Percentiles rank a stretch among this genome's conserved stretches.
These are phyloP conservation scores for Leptinotarsa rubiginosa DNA, from an alignment of 2,888 invertebrate species.

Conservation along the genomic window DNA sequence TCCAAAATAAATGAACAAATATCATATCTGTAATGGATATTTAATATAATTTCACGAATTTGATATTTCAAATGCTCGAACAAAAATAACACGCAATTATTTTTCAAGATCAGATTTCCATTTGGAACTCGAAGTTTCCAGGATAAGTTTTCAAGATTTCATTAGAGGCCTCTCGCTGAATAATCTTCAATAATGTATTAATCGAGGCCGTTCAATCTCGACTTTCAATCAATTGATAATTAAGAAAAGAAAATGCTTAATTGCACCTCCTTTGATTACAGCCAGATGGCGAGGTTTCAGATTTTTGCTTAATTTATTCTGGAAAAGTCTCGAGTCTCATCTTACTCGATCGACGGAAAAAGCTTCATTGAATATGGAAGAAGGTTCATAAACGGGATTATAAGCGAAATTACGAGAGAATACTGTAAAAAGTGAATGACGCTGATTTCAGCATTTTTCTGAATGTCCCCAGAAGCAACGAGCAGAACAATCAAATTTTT, in stretches of 20 bases:
- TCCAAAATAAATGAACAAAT: too few relatives aligned
- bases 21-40: too few relatives aligned
- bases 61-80: too few relatives aligned
- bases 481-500: too few relatives aligned
- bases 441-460: too few relatives aligned
- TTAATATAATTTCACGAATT: too few relatives aligned
- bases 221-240: slow-evolving; percentile 29
- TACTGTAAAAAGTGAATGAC: too few relatives aligned
- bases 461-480: too few relatives aligned
- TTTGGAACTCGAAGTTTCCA: neutral
- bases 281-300: slow-evolving; percentile 11
- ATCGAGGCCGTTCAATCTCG: slow-evolving; percentile 8
- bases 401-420: too few relatives aligned
- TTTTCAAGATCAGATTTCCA: neutral
- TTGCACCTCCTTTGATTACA: slow-evolving; percentile 17
- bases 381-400: neutral
- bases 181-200: neutral
- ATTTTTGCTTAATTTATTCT: slow-evolving; percentile 14
- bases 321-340: neutral
- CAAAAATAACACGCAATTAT: too few relatives aligned
- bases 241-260: slow-evolving; percentile 25
- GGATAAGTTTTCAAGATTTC: slow-evolving; percentile 2
- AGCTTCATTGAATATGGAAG: neutral
- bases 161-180: neutral
- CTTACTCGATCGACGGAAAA: neutral